Base-by-base conservation (phyloP, 2,888 invertebrate genomes). In the Lithophane semibrunnea region DNA sequence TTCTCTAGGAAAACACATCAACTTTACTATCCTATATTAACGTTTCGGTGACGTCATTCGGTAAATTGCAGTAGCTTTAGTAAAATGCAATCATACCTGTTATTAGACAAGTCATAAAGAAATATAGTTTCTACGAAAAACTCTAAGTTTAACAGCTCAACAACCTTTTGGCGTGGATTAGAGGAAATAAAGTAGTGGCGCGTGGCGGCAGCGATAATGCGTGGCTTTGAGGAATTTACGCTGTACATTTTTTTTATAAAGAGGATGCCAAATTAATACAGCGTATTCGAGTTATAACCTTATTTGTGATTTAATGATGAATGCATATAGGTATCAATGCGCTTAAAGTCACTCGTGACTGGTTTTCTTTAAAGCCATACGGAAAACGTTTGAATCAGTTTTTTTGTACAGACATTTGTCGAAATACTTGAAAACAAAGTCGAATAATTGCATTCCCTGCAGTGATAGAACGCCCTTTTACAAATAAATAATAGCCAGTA, bases 401-500 rank as follows among this genome's bases (percentile, higher is more conserved):
- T 58, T 63, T 21, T 37, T 63, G 21, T 18, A 37, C 24, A 37
- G 12, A 12, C 13, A 21, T 42, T 42, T 64, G 9, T 13, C 29
- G 13, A 76, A 24, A 37, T 44, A 47, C 37, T 42, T 24, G 9
- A 49, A 67, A 13, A 66, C 2, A 42, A 44, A 47, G 12, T 58
- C 12, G 13, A 58, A 44, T 60, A 29, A 18, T 18, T 64, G 9
- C 42, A 54, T 7, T 68, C 13, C 13, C 18, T 9, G 9, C 49
- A 72, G 24, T 42, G 42, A 72, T 18, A 37, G 29, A 81, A 37
- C 13, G n/a, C 24, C 8, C 13, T n/a, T 67, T 63, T 21, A 54
- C 10, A 58, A 83, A 61, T 37, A 83, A 77, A 82, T 83, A 83
- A 66, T 52, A 70, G 24, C 64, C 44, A 42, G 16, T 56, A 73